Evolutionary conservation across 2,888 invertebrate species (phyloP).

Genomic region (Diarsia rubi): DNA sequence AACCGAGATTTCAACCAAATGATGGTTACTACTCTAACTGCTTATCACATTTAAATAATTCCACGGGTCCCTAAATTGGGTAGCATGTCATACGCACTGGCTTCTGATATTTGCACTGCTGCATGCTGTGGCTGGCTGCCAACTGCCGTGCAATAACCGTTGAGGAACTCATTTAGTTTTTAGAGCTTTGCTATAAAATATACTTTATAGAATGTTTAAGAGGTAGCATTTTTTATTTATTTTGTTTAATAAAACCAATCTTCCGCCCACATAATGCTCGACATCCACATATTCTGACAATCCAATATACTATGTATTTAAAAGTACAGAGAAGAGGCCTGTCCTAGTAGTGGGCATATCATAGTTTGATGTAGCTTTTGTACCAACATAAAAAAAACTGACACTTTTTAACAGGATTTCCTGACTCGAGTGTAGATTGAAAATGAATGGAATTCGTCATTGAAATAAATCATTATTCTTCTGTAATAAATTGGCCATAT

Average conservation of each 20-base stretch:
- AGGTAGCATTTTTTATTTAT: not conserved
- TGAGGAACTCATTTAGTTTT: slow-evolving; percentile 35
- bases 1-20: not conserved
- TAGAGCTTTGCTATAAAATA: not conserved
- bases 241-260: not conserved
- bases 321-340: not conserved
- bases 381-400: not conserved
- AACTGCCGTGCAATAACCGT: slow-evolving; percentile 32
- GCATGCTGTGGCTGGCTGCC: slow-evolving; percentile 47
- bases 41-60: slow-evolving; percentile 52
- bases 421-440: not conserved
- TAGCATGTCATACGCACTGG: slow-evolving; percentile 59
- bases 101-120: slow-evolving; percentile 22
- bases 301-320: too few species aligned
- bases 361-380: not conserved
- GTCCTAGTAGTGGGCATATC: not conserved
- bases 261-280: too few species aligned
- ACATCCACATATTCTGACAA: too few species aligned
- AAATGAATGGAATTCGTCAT: not conserved
- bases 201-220: not conserved
- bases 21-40: slow-evolving; percentile 26
- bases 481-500: not conserved
- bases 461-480: not conserved
- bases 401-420: not conserved
- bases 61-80: slow-evolving; percentile 52